These are phyloP conservation scores for Condylura cristata DNA, from an alignment of 2,113 vertebrate genomes.

Conservation along the genomic window DNA sequence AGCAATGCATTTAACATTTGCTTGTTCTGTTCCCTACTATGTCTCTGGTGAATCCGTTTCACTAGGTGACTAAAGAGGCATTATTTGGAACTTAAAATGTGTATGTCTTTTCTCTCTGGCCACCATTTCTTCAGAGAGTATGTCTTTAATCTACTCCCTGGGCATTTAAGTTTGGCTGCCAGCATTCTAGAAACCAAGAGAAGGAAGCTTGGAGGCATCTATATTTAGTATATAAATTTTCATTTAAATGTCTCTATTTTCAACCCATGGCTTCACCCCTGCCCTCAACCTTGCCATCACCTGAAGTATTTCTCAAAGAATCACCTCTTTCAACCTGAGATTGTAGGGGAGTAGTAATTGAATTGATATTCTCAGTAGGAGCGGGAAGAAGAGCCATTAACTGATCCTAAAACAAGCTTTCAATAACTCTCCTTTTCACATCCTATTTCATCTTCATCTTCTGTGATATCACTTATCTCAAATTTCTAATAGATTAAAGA, in stretches of 20 bases:
- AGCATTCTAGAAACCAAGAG: background rate
- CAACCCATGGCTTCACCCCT: background rate
- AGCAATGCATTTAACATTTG: no score
- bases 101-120: background rate
- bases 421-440: background rate
- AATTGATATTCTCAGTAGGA: background rate
- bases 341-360: background rate
- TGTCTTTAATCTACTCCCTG: background rate
- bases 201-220: background rate
- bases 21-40: background rate
- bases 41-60: background rate
- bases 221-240: conserved; percentile 1
- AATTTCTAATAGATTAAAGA: background rate
- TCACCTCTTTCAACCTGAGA: background rate
- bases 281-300: background rate
- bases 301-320: background rate
- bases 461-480: background rate
- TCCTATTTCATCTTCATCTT: background rate
- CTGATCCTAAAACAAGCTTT: background rate
- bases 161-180: background rate
- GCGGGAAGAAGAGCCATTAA: background rate
- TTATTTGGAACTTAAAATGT: background rate
- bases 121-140: background rate
- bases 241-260: background rate
- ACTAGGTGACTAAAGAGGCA: background rate